phyloP scores from a whole-genome alignment of 2,888 invertebrate species.

The Ophioninae sp. region DNA sequence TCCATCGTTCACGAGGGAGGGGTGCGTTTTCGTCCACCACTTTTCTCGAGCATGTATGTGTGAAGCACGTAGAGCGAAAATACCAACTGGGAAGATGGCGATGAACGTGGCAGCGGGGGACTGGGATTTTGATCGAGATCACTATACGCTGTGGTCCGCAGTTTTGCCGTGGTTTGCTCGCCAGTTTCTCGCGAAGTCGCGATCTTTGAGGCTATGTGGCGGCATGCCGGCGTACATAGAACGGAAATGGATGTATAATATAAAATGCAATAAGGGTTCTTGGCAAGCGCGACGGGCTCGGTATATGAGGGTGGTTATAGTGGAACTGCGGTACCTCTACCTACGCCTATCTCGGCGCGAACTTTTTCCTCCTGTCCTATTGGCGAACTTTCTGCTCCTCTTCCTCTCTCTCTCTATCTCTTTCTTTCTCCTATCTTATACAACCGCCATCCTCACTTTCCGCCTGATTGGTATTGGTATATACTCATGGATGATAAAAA shows the following conservation, averaged over 20 bases:
- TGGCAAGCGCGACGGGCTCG: constrained; percentile 59
- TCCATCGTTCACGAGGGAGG: constrained; percentile 42
- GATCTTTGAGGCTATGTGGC: constrained; percentile 30
- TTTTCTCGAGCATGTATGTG: constrained; percentile 19
- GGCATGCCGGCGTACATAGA: constrained; percentile 48
- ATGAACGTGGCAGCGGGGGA: constrained; percentile 62
- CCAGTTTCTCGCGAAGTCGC: constrained; percentile 22
- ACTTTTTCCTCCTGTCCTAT: constrained; percentile 43
- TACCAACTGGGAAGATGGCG: constrained; percentile 27
- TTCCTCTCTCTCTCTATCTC: not conserved
- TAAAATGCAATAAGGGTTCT: constrained; percentile 79
- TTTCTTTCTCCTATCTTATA: not conserved
- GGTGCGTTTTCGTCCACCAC: constrained; percentile 38
- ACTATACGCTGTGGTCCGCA: constrained; percentile 41
- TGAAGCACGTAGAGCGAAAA: constrained; percentile 1
- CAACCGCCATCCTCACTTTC: constrained; percentile 31
- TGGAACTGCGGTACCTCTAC: constrained; percentile 34
- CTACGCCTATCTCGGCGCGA: constrained; percentile 43
- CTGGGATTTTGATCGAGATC: constrained; percentile 53
- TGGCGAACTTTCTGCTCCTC: constrained; percentile 40
- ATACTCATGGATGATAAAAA: constrained; percentile 55
- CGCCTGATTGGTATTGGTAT: constrained; percentile 53
- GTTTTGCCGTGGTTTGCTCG: constrained; percentile 46
- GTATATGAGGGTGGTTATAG: constrained; percentile 48
- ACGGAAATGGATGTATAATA: constrained; percentile 73